Evolutionary conservation across 2,888 invertebrate genomes (phyloP), one percentile per base, ranked within the genome.

Genomic region (Carabus problematicus): DNA sequence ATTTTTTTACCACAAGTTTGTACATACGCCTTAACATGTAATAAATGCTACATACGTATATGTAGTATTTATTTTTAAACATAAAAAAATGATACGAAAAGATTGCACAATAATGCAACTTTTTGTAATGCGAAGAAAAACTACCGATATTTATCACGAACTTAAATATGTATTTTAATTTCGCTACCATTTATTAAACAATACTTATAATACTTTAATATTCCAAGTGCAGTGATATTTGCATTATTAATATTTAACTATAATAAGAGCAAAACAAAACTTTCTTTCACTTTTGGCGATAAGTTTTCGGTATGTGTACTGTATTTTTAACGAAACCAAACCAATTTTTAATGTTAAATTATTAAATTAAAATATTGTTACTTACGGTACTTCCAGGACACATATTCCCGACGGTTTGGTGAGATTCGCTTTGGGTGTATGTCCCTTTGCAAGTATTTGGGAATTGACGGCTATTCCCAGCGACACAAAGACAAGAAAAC

Each of bases 371-470:
- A 14, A 60, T 61, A 58, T 67, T 12, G 29, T 54, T 76, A 87
- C 89, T 87, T 81, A 90, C 89, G 87, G 88, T 1, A 89, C 85
- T 84, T 88, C 88, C 45, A 85, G 82, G 72, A 85, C 85, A 76
- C 89, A 90, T 3, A 88, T 84, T 64, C 89, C 89, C 55, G 78
- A 54, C 8, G 47, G 43, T 60, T 54, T 67, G 8, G 67, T 59
- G 12, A 60, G 60, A 12, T 59, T 77, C 69, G 52, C 19, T 43
- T 60, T 14, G 12, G 12, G 59, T 8, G 55, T 47, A 16, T 42
- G 67, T 39, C 67, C 67, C 54, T 67, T 67, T 19, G 54, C 42
- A 39, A 52, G 52, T 19, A 60, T 39, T 9, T 67, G 67, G 60
- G 67, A 60, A 19, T 67, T 60, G 12, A 67, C 54, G 19, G 41